Evolutionary conservation across 2,888 invertebrate species (phyloP), one percentile per base, ranked within the genome.

Genomic region (Spisula subtruncata): DNA sequence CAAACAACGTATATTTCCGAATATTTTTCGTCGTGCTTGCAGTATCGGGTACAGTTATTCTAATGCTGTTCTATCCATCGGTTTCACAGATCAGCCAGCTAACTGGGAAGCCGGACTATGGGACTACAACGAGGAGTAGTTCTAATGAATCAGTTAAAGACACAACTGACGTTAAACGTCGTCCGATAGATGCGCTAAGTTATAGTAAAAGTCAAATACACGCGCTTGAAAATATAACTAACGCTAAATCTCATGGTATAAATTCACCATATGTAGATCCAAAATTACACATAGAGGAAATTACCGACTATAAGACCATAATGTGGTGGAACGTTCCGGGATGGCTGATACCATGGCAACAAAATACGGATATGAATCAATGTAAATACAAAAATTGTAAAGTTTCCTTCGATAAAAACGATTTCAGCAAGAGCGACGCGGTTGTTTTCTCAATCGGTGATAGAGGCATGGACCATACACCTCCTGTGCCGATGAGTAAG

Each of bases 361-460:
- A 75, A 6, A 60, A 83, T 35, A 56, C 80, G 18, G 79, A 88
- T 56, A 88, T 88, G 84, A 54, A 18, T 1, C 83, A 84, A 41
- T 88, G 87, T 32, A 18, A 46, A 0, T 88, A 88, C 20, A 88
- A 83, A 56, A 90, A 90, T 75, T 90, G 89, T 79, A 51, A 46
- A n/a, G 84, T 90, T 1, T 71, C 81, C 29, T 85, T 83, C 35
- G 81, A 87, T 56, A 81, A 79, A 18, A 85, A 20, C 20, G 29
- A 75, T 10, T 51, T 90, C 20, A 16, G 32, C 0, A 29, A 56
- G 35, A 90, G 89, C 41, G 81, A 82, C 25, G 89, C 87, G 4
- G 87, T 90, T 1, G 66, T 90, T n/a, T 81, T 83, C 25, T 87
- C 89, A 10, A 54, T 90, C 1, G 81, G 54, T 10, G 89, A 87